These are phyloP conservation scores for Acipenser oxyrinchus DNA, from an alignment of 2,797 vertebrate genomes.

Conservation along the genomic window DNA sequence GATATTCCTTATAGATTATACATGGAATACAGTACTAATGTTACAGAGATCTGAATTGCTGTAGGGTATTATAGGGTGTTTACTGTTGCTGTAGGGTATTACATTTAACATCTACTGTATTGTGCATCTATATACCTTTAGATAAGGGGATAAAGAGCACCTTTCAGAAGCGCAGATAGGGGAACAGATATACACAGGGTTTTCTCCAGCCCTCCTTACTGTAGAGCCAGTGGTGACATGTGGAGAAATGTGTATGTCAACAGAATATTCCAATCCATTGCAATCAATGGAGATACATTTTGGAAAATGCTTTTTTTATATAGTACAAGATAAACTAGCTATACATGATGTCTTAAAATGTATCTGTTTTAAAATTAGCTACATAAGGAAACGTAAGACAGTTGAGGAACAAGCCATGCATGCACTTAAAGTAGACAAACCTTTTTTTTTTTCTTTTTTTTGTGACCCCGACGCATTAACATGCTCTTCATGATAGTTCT, in stretches of 20 bases:
- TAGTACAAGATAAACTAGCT: slow-evolving; percentile 43
- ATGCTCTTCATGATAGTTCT: slow-evolving; percentile 26
- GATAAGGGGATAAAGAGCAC: slow-evolving; percentile 16
- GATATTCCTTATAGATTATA: too few relatives aligned
- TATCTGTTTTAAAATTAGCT: slow-evolving; percentile 26
- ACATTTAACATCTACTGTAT: too few relatives aligned
- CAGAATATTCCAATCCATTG: slow-evolving; percentile 54
- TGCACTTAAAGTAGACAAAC: slow-evolving; percentile 49
- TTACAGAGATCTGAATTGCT: too few relatives aligned
- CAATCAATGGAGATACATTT: slow-evolving; percentile 68
- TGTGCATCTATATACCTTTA: too few relatives aligned
- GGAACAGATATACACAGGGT: slow-evolving; percentile 25
- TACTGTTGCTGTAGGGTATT: too few relatives aligned
- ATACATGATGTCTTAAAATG: slow-evolving; percentile 38
- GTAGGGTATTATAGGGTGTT: too few relatives aligned
- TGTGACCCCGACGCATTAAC: slow-evolving; percentile 37
- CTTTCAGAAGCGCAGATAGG: slow-evolving; percentile 34
- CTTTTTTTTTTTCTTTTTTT: slow-evolving; percentile 34
- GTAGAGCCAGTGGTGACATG: slow-evolving; percentile 35
- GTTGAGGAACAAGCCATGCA: slow-evolving; percentile 54
- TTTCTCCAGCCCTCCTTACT: slow-evolving; percentile 34
- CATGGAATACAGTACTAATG: too few relatives aligned
- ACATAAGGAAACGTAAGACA: slow-evolving; percentile 52
- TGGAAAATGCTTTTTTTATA: slow-evolving; percentile 56
- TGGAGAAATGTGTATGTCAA: slow-evolving; percentile 37